Conservation (phyloP, 2,888 invertebrate species). For the Drosophila diplacantha region DNA sequence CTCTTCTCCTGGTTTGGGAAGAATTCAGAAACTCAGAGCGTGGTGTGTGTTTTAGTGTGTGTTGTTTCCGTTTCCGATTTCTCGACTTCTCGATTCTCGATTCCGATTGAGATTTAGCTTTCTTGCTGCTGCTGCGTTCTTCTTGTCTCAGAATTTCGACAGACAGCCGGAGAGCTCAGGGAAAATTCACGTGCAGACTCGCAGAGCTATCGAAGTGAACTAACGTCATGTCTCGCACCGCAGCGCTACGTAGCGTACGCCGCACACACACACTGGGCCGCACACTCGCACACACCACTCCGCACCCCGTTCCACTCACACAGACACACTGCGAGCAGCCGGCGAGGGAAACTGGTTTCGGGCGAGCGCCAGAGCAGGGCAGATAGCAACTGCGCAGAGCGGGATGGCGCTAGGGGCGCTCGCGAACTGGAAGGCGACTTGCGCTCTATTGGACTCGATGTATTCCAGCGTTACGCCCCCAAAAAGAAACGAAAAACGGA, state of each 20-base stretch:
- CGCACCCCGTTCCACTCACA: conserved; percentile 15
- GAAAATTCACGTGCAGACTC: conserved; percentile 78
- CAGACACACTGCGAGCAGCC: conserved; percentile 12
- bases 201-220: conserved; percentile 79
- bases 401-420: conserved; percentile 30
- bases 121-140: conserved; percentile 17
- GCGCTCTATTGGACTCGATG: conserved; percentile 68
- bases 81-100: conserved; percentile 33
- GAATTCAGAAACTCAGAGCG: conserved; percentile 23
- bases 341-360: conserved; percentile 61
- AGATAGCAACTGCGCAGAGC: conserved; percentile 17
- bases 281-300: conserved; percentile 1
- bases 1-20: neutral
- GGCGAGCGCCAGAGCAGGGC: conserved; percentile 18
- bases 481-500: conserved; percentile 25
- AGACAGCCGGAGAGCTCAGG: conserved; percentile 59
- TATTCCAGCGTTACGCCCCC: conserved; percentile 75
- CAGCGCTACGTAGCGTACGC: conserved; percentile 73
- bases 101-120: conserved; percentile 47
- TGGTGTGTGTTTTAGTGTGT: neutral
- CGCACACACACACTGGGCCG: conserved; percentile 10
- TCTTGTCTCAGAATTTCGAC: conserved; percentile 35
- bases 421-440: conserved; percentile 64
- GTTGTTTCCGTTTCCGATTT: conserved; percentile 14
- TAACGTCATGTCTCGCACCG: conserved; percentile 77